A percentile compares a stretch with the other conserved stretches of the same genome.
Conservation (phyloP, 2,113 vertebrate species). For the Pelodiscus sinensis region DNA sequence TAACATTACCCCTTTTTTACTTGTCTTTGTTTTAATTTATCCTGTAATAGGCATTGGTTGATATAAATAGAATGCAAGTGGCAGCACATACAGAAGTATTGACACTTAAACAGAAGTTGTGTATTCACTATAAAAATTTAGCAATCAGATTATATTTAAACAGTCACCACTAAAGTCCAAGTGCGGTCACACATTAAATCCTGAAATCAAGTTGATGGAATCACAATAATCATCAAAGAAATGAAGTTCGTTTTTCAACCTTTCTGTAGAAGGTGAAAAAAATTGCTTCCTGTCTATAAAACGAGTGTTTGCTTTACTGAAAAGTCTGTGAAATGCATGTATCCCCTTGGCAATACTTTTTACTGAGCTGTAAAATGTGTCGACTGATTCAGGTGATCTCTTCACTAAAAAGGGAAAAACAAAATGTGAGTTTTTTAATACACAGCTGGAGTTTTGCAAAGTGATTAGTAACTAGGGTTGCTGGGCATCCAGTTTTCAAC, state of each 20-base stretch:
- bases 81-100: fast-evolving
- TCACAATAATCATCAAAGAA: neutral
- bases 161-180: neutral
- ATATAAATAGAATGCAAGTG: neutral
- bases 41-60: fast-evolving
- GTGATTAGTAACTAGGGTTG: neutral
- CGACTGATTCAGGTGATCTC: neutral
- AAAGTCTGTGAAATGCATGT: neutral
- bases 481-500: too few relatives aligned
- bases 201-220: neutral
- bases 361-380: neutral
- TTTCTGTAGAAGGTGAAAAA: neutral
- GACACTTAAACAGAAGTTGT: neutral
- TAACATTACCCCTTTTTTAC: neutral
- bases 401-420: neutral
- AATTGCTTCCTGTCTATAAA: neutral
- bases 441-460: neutral
- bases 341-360: neutral
- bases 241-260: neutral
- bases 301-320: neutral
- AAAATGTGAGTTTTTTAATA: neutral
- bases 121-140: neutral
- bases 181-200: fast-evolving
- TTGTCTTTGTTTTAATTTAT: neutral
- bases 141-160: neutral